Percentiles rank a stretch among this genome's conserved stretches.
phyloP scores from a whole-genome alignment of 2,797 vertebrate species.

The Tokudaia tokunoshimensis region DNA sequence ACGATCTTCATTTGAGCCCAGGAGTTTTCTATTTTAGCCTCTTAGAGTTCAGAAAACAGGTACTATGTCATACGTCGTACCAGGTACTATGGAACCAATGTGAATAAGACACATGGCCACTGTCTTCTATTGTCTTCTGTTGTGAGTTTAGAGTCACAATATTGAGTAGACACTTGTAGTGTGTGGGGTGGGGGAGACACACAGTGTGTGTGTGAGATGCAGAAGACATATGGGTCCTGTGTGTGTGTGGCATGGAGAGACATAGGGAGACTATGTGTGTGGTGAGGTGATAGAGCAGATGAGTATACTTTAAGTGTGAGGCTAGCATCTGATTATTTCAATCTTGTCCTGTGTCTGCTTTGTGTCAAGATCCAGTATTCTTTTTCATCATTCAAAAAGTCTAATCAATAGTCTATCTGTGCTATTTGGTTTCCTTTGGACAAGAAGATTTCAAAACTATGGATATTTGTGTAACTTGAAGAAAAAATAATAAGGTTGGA shows the following conservation, averaged over 20 bases:
- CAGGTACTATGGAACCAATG: background rate
- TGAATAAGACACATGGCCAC: background rate
- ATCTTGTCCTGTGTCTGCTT: background rate
- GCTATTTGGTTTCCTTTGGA: background rate
- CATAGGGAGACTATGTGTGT: background rate
- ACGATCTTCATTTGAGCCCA: background rate
- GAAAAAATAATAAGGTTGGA: background rate
- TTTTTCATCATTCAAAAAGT: background rate
- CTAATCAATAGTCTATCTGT: background rate
- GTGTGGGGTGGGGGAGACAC: background rate
- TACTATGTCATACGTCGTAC: background rate
- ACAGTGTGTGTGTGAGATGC: background rate
- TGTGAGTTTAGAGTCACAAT: background rate
- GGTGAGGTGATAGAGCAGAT: background rate
- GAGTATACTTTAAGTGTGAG: background rate
- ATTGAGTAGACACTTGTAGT: background rate
- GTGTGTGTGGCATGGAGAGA: background rate
- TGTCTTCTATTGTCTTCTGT: background rate
- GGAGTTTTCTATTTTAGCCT: background rate
- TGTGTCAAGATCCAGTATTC: background rate
- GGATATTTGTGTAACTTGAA: background rate
- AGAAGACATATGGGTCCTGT: background rate
- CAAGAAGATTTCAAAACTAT: constrained; percentile 31
- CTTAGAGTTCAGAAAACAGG: background rate
- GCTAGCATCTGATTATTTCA: background rate